Percentiles rank a stretch among this genome's conserved stretches.
Evolutionary conservation across 2,797 vertebrate genomes (phyloP).

Genomic region (Luscinia megarhynchos): DNA sequence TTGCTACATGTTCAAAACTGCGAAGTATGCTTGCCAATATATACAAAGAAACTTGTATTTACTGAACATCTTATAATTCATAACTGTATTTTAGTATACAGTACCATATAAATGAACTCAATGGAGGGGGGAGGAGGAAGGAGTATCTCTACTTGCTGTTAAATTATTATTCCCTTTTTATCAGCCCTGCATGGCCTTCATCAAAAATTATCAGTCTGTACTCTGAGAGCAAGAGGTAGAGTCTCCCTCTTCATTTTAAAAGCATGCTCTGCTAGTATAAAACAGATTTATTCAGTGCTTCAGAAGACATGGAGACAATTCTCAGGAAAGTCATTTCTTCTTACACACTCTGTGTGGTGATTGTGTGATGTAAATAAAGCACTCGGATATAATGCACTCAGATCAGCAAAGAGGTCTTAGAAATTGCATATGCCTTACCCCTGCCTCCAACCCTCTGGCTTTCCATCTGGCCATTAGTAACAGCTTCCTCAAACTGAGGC

Average conservation of each 20-base stretch:
- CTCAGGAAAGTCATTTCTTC: neutral
- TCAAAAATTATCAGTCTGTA: neutral
- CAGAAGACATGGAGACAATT: neutral
- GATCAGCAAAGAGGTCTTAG: neutral
- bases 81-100: neutral
- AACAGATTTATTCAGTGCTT: neutral
- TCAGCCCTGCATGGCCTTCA: neutral
- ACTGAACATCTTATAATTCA: neutral
- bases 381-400: fast-evolving
- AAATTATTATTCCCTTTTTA: neutral
- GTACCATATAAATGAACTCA: neutral
- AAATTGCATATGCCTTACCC: neutral
- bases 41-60: neutral
- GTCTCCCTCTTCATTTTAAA: neutral
- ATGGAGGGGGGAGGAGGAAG: neutral
- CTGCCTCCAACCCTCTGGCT: neutral
- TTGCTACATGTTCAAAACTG: neutral
- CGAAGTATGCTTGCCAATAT: neutral
- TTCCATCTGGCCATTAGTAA: neutral
- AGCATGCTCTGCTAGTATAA: neutral
- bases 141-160: neutral
- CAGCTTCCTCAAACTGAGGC: neutral
- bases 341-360: neutral
- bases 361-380: neutral
- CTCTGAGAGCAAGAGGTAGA: neutral